Conservation (phyloP, 2,113 vertebrate genomes). For the Trichomycterus rosablanca region DNA sequence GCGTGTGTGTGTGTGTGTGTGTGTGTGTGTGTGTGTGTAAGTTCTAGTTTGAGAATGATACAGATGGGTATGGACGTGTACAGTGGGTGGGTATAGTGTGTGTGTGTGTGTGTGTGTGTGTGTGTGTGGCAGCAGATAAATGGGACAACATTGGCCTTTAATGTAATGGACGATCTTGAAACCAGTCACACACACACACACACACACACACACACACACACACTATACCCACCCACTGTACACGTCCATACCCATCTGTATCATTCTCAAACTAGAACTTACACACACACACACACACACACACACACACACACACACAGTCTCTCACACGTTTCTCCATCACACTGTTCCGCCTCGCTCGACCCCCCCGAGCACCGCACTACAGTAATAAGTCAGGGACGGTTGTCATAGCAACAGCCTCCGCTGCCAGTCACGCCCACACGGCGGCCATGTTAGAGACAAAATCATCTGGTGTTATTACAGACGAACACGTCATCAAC, state of each 20-base stretch:
- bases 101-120: neutral
- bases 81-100: too few species aligned
- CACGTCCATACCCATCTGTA: neutral
- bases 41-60: neutral
- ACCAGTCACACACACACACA: neutral
- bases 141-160: conserved; percentile 7
- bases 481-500: neutral
- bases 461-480: neutral
- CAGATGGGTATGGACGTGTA: neutral
- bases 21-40: too few species aligned
- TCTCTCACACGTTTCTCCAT: conserved; percentile 1
- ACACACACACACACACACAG: neutral
- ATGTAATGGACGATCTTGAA: conserved; percentile 2
- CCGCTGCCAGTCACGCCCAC: neutral
- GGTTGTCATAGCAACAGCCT: conserved; percentile 4
- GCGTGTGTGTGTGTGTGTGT: conserved; percentile 21
- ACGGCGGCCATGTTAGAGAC: neutral
- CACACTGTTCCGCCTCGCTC: neutral
- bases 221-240: too few species aligned
- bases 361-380: neutral
- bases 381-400: conserved; percentile 19
- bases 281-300: too few species aligned
- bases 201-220: neutral
- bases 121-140: neutral
- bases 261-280: too few species aligned